Evolutionary conservation across 1,140 invertebrate species (phyloP), one percentile per base, ranked within the genome.

Genomic region (Danaus plexippus): DNA sequence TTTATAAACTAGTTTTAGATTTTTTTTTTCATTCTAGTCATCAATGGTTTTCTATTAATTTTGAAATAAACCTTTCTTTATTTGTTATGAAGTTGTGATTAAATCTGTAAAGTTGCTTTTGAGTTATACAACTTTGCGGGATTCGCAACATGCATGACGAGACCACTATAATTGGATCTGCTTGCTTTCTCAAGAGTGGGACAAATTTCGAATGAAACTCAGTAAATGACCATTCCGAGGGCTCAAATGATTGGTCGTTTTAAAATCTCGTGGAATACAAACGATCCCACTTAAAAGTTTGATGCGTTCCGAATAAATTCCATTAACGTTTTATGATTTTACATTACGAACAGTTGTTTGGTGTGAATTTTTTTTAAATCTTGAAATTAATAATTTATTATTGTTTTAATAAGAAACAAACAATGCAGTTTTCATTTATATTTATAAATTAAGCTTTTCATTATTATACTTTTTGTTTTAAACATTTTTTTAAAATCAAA

Each of bases 271-370:
- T 57, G 46, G 76, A 77, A 80, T 77, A 81, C 77, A 78, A 82
- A 82, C 64, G 76, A 73, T 62, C 57, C 68, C 69, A 77, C 75
- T 80, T 82, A 80, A 74, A 77, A 85, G 67, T 85, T 85, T 82
- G 75, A 85, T 77, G 67, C 67, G 66, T 76, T 80, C 73, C 60
- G 67, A 80, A 76, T 83, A 77, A 80, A 77, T 80, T 78, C 74
- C 70, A 85, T 85, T 77, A 77, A 59, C 67, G 68, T 78, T 80
- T 82, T 69, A 82, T 72, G 71, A 72, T 77, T 76, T 75, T 71
- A 80, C 77, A 77, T 77, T 77, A 72, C 67, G 68, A 77, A 72
- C 77, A 75, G 70, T 75, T 77, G 75, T 71, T 72, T 52, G 22
- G 22, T 32, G 22, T 32, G 56, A 47, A 64, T 64, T 57, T 56